Evolutionary conservation across 2,888 invertebrate genomes (phyloP).

Genomic region (Pheosia gnoma): DNA sequence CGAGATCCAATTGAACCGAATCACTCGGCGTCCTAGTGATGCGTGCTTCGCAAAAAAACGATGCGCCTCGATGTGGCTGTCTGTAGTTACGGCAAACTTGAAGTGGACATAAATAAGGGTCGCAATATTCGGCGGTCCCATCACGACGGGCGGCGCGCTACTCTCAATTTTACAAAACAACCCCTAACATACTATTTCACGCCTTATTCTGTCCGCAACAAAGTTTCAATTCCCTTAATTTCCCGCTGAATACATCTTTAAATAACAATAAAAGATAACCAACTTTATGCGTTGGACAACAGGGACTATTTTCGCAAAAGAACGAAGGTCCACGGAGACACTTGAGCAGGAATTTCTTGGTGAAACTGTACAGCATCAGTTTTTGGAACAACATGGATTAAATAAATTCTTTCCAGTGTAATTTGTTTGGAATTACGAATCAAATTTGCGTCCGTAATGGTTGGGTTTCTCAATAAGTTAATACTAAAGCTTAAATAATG

Average conservation of each 20-base stretch:
- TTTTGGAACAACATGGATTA: slow-evolving; percentile 73
- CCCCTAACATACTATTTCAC: slow-evolving; percentile 36
- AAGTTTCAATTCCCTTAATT: slow-evolving; percentile 30
- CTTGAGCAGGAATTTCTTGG: slow-evolving; percentile 68
- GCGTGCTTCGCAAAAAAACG: slow-evolving; percentile 66
- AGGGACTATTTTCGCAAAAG: slow-evolving; percentile 60
- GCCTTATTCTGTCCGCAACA: slow-evolving; percentile 30
- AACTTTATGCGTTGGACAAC: slow-evolving; percentile 49
- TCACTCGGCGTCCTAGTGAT: slow-evolving; percentile 48
- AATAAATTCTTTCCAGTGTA: slow-evolving; percentile 66
- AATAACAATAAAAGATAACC: slow-evolving; percentile 60
- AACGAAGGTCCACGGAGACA: slow-evolving; percentile 42
- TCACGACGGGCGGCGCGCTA: slow-evolving; percentile 68
- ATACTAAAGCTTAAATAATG: slow-evolving; percentile 37
- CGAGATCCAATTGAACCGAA: slow-evolving; percentile 56
- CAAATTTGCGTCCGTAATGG: slow-evolving; percentile 53
- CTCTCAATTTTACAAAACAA: slow-evolving; percentile 60
- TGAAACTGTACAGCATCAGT: slow-evolving; percentile 71
- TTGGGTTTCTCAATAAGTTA: slow-evolving; percentile 52
- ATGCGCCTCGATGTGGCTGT: slow-evolving; percentile 61
- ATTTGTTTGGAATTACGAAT: slow-evolving; percentile 64
- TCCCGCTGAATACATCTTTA: slow-evolving; percentile 41
- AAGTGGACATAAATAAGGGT: slow-evolving; percentile 83
- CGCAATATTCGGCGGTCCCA: slow-evolving; percentile 78
- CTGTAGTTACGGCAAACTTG: slow-evolving; percentile 75